These are phyloP conservation scores for Synanceia verrucosa DNA, from an alignment of 2,797 vertebrate genomes.

Conservation along the genomic window DNA sequence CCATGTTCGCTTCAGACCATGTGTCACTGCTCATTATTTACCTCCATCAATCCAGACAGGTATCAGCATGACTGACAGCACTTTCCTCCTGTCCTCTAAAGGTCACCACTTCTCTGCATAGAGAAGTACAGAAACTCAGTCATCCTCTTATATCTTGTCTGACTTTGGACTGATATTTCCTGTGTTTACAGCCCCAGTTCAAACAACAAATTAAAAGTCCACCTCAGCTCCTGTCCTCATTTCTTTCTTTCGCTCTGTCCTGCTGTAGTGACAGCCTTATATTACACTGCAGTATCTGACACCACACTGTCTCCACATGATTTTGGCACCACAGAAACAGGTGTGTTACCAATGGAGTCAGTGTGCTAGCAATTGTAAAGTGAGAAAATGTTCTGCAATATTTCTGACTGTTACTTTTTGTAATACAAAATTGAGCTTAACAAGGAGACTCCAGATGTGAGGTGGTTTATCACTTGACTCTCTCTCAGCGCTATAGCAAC, in stretches of 20 bases:
- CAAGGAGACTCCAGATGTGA: background rate
- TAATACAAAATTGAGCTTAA: background rate
- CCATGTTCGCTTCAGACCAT: constrained; percentile 10
- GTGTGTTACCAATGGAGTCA: background rate
- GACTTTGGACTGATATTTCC: background rate
- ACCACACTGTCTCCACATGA: background rate
- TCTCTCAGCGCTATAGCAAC: background rate
- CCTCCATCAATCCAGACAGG: constrained; percentile 12
- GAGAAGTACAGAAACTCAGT: background rate
- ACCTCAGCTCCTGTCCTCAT: background rate
- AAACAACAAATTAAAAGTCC: no score
- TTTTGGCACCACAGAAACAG: background rate
- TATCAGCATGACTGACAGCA: constrained; percentile 25
- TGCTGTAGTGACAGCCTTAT: background rate
- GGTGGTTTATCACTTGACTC: background rate
- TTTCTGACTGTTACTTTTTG: background rate
- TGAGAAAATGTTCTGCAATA: background rate
- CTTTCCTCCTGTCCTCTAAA: background rate
- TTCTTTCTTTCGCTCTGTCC: background rate
- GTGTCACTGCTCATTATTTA: constrained; percentile 35
- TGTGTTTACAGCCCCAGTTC: background rate
- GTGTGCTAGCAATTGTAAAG: background rate
- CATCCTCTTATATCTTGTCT: background rate
- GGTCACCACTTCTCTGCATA: background rate
- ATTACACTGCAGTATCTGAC: background rate